Evolutionary conservation across 2,797 vertebrate genomes (phyloP), one percentile per base, ranked within the genome.

Genomic region (Botia almorhae): DNA sequence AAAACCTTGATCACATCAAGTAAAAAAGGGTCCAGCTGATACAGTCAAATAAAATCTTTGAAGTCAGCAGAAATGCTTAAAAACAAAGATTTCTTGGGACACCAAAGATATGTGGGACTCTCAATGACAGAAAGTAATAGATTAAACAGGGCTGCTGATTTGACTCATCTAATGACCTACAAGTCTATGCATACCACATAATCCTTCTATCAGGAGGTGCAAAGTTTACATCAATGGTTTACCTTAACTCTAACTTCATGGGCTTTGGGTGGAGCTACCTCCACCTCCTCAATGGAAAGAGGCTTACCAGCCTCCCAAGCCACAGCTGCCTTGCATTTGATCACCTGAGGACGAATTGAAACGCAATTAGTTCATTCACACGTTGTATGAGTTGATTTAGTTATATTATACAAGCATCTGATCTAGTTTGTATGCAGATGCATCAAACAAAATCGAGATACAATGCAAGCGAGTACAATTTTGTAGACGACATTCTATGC

Each of bases 221-320:
- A 74, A 68, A 56, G 70, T 80, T 58, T 70, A 74, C 36, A 68
- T 56, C 65, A 80, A 74, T 68, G 5, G 17, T 80, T 87, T 93
- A 99, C 97, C 97, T 98, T 99, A 72, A 99, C 95, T 84, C 98
- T 95, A 75, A 99, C 96, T 96, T 99, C 97, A 86, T 97, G 93
- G 79, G 95, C 95, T 85, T 95, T 95, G 4, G 98, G 98, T 43
- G 98, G 96, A 4, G 95, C 96, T 10, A 99, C 97, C 78, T 98
- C 96, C 46, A 99, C 93, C 55, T 99, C 97, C 73, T 99, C 98
- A 13, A 99, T 91, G 23, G 94, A 93, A 0, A 99, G 93, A 68
- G 96, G 97, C 76, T 97, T 97, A 1, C 95, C 96, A 11, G 96
- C 89, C 76, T 94, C 96, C 98, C 98, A 99, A 84, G 98, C 97